Percentiles rank a stretch among this genome's conserved stretches.
These are phyloP conservation scores for Amniataba percoides DNA, from an alignment of 2,797 vertebrate genomes.

Conservation along the genomic window DNA sequence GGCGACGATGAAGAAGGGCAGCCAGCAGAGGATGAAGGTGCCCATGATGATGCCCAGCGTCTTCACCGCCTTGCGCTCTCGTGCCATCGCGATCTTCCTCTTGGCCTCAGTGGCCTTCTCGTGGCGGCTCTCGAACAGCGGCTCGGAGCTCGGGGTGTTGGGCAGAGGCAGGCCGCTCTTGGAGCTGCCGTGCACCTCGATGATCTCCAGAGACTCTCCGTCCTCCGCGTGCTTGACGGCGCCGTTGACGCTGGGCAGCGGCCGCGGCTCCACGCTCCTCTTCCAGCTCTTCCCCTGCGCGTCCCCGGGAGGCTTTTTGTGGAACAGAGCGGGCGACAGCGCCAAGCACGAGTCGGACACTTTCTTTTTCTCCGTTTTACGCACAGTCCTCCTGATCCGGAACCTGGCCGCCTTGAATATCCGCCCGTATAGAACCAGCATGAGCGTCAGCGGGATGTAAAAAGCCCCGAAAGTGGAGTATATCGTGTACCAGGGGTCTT, in stretches of 20 bases:
- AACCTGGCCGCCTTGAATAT: conserved; percentile 97
- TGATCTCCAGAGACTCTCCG: conserved; percentile 91
- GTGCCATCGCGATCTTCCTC: conserved; percentile 94
- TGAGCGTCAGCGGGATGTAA: conserved; percentile 94
- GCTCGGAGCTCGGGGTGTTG: conserved; percentile 78
- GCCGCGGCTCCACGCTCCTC: conserved; percentile 86
- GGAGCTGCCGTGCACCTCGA: conserved; percentile 89
- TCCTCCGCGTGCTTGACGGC: conserved; percentile 89
- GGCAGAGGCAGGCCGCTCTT: conserved; percentile 89
- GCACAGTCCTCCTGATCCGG: conserved; percentile 94
- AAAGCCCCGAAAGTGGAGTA: conserved; percentile 97
- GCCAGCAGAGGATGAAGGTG: conserved; percentile 98
- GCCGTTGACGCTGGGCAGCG: conserved; percentile 86
- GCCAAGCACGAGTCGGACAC: conserved; percentile 83
- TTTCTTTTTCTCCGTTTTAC: conserved; percentile 86
- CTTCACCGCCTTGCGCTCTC: conserved; percentile 97
- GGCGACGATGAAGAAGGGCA: conserved; percentile 97
- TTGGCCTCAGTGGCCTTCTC: conserved; percentile 93
- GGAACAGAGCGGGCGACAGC: conserved; percentile 83
- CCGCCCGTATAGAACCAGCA: conserved; percentile 96
- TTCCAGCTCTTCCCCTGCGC: conserved; percentile 86
- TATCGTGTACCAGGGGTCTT: conserved; percentile 94
- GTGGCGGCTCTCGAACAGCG: conserved; percentile 88
- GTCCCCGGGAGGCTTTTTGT: conserved; percentile 86
- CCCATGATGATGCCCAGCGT: conserved; percentile 99